Evolutionary conservation across 2,797 vertebrate species (phyloP), one percentile per base, ranked within the genome.

Genomic region (Lemur catta): DNA sequence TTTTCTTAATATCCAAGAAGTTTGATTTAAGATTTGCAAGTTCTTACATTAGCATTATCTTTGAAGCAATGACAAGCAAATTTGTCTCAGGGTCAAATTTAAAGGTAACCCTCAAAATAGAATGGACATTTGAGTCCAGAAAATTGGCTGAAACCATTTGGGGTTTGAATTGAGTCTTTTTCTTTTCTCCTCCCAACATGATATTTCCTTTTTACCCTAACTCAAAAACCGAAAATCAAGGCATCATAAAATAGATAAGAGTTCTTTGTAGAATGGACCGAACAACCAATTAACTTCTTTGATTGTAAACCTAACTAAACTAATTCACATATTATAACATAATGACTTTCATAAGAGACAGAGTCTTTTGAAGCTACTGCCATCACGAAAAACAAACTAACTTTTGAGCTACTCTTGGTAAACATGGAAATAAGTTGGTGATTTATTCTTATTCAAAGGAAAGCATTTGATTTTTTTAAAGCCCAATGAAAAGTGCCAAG

Each of bases 401-500:
- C 59, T 95, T 93, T 63, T 50, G 67, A 93, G 92, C 15, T 71
- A 75, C 46, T 86, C 57, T 38, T 50, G 57, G 84, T 82, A 95
- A 97, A 97, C 88, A 93, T 22, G 69, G 84, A 96, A 97, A 94
- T 43, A 96, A 94, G 33, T 75, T 97, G 86, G 78, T 80, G 80
- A 96, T 93, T 97, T 93, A 96, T 69, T 95, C 89, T 96, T 96
- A 95, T 87, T 97, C 93, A 91, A 75, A 97, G 92, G 15, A 95
- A 85, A 61, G 71, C n/a, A 78, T 81, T 96, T 96, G 82, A 93
- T 78, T 89, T 96, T 71, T 95, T 74, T 12, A 18, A 95, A 95
- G 72, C 46, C 61, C 61, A 65, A 76, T n/a, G 80, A 95, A 92
- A 89, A 94, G 38, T 95, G 92, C 84, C 95, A 97, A 95, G 74